Evolutionary conservation across 2,113 vertebrate species (phyloP).

Genomic region (Catharus minimus): DNA sequence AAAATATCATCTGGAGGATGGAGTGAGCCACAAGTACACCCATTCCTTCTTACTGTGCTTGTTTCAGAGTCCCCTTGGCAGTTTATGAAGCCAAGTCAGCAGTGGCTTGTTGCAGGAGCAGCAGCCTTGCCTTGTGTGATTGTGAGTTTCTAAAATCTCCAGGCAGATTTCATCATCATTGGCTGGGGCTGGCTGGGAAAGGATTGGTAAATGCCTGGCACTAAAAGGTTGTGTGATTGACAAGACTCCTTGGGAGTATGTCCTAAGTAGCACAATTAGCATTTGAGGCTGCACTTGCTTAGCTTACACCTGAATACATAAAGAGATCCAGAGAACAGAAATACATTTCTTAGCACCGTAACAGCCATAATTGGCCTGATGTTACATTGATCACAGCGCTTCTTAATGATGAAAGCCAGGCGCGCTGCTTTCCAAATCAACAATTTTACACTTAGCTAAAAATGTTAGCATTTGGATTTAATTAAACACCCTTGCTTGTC

Average conservation of each 20-base stretch:
- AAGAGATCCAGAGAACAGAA: slow-evolving; percentile 7
- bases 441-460: slow-evolving; percentile 36
- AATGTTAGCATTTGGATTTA: slow-evolving; percentile 21
- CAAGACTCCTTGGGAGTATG: background rate
- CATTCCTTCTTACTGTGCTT: background rate
- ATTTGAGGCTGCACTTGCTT: background rate
- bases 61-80: background rate
- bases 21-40: slow-evolving; percentile 39
- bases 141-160: slow-evolving; percentile 3
- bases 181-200: background rate
- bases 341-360: background rate
- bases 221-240: background rate
- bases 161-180: background rate
- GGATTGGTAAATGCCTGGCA: background rate
- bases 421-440: background rate
- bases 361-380: background rate
- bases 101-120: background rate
- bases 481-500: background rate
- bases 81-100: background rate
- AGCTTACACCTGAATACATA: background rate
- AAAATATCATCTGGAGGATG: slow-evolving; percentile 50
- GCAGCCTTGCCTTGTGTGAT: background rate
- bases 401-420: slow-evolving; percentile 30
- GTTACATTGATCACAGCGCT: background rate
- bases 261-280: background rate